phyloP scores from a whole-genome alignment of 2,888 invertebrate species.

The Melinaea menophilus region DNA sequence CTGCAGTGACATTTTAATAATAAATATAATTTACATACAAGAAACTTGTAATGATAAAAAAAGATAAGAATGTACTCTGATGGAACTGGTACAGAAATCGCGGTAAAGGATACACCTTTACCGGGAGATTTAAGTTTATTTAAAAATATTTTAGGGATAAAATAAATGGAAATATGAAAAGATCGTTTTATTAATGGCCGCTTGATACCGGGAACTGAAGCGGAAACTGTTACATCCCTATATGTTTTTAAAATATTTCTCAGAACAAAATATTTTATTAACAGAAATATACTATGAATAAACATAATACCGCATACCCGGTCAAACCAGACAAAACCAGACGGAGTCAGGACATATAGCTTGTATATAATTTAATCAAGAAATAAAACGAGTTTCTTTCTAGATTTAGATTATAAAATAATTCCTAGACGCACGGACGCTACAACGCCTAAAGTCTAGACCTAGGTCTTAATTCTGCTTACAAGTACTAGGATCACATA shows the following conservation, averaged over 20 bases:
- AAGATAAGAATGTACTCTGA: too few species aligned
- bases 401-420: background rate
- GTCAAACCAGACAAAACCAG: background rate
- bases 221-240: background rate
- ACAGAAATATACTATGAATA: background rate
- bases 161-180: too few species aligned
- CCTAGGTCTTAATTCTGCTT: conserved; percentile 54
- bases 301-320: background rate
- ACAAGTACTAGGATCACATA: conserved; percentile 66
- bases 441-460: conserved; percentile 28
- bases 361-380: background rate
- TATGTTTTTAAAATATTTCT: background rate
- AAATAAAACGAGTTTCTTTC: background rate
- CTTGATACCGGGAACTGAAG: background rate
- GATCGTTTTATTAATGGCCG: too few species aligned
- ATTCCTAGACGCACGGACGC: background rate
- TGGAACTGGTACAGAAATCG: too few species aligned
- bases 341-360: background rate
- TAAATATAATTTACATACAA: background rate
- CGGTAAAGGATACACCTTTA: too few species aligned
- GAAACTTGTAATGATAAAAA: background rate
- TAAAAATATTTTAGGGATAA: too few species aligned
- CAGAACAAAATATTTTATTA: background rate
- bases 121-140: too few species aligned
- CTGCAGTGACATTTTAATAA: too few species aligned